These are phyloP conservation scores for Scatophagus argus DNA, from an alignment of 2,113 vertebrate species.

Conservation along the genomic window DNA sequence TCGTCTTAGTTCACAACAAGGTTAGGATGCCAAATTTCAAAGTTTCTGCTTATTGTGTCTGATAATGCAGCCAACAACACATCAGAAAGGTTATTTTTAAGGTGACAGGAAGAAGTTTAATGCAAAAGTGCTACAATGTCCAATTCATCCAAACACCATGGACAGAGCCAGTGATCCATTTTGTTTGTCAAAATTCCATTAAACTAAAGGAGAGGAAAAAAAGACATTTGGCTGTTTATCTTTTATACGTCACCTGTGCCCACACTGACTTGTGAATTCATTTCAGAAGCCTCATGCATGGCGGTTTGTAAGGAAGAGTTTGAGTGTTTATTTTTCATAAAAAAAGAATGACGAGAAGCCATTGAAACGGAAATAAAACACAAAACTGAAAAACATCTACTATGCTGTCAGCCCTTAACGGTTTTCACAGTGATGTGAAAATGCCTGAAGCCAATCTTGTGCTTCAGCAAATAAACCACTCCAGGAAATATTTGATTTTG, in stretches of 20 bases:
- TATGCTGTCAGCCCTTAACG: not conserved
- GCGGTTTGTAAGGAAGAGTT: not conserved
- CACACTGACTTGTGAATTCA: not conserved
- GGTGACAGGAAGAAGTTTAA: not conserved
- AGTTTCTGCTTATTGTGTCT: not conserved
- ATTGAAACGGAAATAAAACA: not conserved
- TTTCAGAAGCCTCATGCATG: not conserved
- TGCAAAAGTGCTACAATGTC: conserved; percentile 3
- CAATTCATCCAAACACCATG: conserved; percentile 10
- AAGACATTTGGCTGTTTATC: too few relatives aligned
- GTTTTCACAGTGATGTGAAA: conserved; percentile 53
- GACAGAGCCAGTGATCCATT: not conserved
- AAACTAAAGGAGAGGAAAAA: not conserved
- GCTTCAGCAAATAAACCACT: conserved; percentile 14
- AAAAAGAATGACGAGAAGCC: not conserved
- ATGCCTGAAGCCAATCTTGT: conserved; percentile 6
- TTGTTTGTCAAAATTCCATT: conserved; percentile 26
- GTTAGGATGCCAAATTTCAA: not conserved
- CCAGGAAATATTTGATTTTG: not conserved
- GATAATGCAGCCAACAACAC: not conserved
- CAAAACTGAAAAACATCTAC: not conserved
- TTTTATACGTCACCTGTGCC: not conserved
- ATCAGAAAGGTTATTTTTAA: not conserved
- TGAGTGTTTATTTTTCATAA: not conserved
- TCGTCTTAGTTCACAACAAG: conserved; percentile 12